Evolutionary conservation across 2,888 invertebrate genomes (phyloP), one percentile per base, ranked within the genome.

Genomic region (Pocota personata): DNA sequence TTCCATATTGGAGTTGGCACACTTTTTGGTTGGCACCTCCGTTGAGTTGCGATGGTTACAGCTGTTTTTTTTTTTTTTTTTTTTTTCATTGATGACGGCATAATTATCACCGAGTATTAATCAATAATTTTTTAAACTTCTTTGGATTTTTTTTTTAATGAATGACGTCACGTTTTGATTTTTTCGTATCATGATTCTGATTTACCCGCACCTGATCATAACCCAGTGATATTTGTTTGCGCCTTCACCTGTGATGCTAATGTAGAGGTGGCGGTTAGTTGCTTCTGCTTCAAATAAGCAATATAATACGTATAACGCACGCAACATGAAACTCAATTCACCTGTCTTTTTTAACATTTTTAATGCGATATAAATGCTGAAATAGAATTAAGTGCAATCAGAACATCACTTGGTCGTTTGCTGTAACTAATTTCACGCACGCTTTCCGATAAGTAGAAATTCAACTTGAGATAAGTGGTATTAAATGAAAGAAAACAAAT

Each of bases 371-470:
- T 40, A 30, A 46, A 46, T 37, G 24, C 4, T 66, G 32, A 64
- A 32, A 37, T 50, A 21, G 62, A 76, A 82, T 37, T 60, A 32
- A 32, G 30, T 76, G 37, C 62, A 75, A 82, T 82, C 82, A 76
- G 46, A 82, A 76, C 76, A 82, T 82, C 69, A 76, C 37, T 69
- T 62, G 67, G 69, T 82, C 46, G 43, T 62, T 55, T 55, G 52
- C 12, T 62, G 12, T 60, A 30, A 62, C 55, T 82, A 76, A 82
- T 82, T 82, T 82, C 75, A 82, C 82, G 82, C 82, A 82, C 82
- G 82, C 82, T 55, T 76, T 76, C 69, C 60, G 32, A 58, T 24
- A 35, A 35, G 32, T 7, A 35, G 24, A 71, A 8, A 27, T 30
- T 46, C 32, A 21, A 16, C 37, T 46, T n/a, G 32, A 55, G 27